Evolutionary conservation across 2,888 invertebrate genomes (phyloP), one percentile per base, ranked within the genome.

Genomic region (Oxytorus armatus): DNA sequence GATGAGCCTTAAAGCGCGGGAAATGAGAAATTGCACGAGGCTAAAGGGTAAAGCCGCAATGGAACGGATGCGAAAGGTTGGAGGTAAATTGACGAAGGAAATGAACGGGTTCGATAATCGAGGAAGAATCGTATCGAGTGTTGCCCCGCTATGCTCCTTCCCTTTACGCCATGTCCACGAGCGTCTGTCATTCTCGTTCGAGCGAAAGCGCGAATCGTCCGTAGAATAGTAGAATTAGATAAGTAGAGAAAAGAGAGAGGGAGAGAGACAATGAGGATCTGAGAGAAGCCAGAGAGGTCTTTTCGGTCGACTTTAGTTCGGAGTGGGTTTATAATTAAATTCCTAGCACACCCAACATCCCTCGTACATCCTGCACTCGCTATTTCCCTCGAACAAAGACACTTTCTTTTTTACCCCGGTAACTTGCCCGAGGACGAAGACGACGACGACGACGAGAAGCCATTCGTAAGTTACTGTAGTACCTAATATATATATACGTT

Each of bases 241-340:
- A 25, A 39, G 14, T 44, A 10, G 77, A 65, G 23, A 33, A 49
- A 23, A n/a, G 23, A 57, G 36, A 33, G 33, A 49, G 29, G 3
- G 42, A 16, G 11, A 8, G 23, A 42, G 11, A 25, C n/a, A 25
- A n/a, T 18, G 25, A 18, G 33, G 7, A 49, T 66, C 36, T 39
- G 39, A 25, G 25, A 29, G 11, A 29, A 10, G 49, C 8, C 10
- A 29, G 55, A 49, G 39, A 44, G 33, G 57, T 65, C 65, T 44
- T 79, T 81, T 74, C 70, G 66, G 57, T 77, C 72, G 66, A 61
- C 55, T 33, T n/a, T 42, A 33, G 23, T 44, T 23, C n/a, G 42
- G 44, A 53, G 57, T 74, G 79, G 76, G 70, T 81, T 74, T 81
- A 83, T 87, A 88, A 88, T 88, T 87, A 88, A 87, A 88, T 88